Percentiles rank a stretch among this genome's conserved stretches.
Evolutionary conservation across 2,797 vertebrate species (phyloP).

Genomic region (Mormyrus hasselquistii): DNA sequence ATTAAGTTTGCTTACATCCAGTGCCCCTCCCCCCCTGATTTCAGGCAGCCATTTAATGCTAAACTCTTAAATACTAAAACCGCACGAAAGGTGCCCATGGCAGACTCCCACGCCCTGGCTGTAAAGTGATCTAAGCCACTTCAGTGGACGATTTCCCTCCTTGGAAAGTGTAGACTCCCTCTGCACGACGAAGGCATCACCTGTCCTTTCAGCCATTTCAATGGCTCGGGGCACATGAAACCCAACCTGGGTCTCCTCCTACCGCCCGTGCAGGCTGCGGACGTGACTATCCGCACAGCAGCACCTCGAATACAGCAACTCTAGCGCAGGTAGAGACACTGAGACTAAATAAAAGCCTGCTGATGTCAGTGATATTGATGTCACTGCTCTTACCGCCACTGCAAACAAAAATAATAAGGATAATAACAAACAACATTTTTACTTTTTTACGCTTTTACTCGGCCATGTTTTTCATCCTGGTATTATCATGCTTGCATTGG

Average conservation of each 20-base stretch:
- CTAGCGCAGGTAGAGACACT: neutral
- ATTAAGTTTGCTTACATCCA: neutral
- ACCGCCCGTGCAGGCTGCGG: neutral
- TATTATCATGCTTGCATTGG: neutral
- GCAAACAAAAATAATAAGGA: neutral
- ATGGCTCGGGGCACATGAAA: neutral
- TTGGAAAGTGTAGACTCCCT: neutral
- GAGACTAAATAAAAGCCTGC: neutral
- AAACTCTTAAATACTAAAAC: neutral
- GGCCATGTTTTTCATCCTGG: neutral
- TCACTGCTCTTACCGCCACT: neutral
- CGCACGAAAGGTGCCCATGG: neutral
- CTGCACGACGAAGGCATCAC: neutral
- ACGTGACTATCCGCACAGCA: neutral
- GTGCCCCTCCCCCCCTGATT: neutral
- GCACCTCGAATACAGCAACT: neutral
- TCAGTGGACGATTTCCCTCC: neutral
- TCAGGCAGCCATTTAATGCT: neutral
- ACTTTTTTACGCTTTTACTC: neutral
- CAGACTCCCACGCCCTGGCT: neutral
- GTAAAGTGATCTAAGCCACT: neutral
- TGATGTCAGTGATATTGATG: neutral
- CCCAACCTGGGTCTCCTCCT: neutral
- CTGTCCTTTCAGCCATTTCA: neutral
- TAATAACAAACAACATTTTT: neutral